Base-by-base conservation (phyloP, 2,888 invertebrate genomes). In the Coelopa pilipes region DNA sequence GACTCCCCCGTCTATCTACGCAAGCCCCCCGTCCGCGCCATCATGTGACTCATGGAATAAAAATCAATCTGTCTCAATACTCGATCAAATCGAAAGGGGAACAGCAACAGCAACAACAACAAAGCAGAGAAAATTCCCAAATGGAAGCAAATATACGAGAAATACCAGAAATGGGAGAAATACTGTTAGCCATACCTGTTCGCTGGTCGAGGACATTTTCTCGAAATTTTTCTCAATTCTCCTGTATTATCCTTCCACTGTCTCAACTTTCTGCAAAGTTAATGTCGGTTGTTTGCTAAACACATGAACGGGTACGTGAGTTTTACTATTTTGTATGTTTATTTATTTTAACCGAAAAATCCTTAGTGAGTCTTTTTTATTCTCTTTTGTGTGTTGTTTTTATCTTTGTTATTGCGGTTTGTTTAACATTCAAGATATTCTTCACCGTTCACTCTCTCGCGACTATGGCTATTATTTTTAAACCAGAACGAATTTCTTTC, bases 201-300 rank as follows among this genome's bases (percentile, higher is more conserved):
- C 73, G 19, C 59, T 73, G 24, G 13, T 60, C 45, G 67, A 24
- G 34, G 73, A 73, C 73, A 60, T 73, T 53, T 67, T 60, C 53
- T 67, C 24, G 15, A n/a, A 19, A 53, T 50, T 21, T 24, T 67
- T 24, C 21, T 11, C 67, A n/a, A 17, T 47, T 66, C 47, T 66
- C 49, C 65, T 49, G 65, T 15, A 49, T 13, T 49, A 49, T 34
- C 34, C 34, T 34, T 34, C 34, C 7, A 47, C 13, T 19, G 7
- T 49, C 13, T 49, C 65, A 49, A 49, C 65, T 21, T 49, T 49
- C 19, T 66, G 17, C 13, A 11, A 17, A 49, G n/a, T 19, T 19
- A 63, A 19, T 45, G 45, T 45, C 63, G 63, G 34, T 63, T 63
- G 13, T 45, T 63, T 63, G 45, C 46, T 11, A 17, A 45, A 45